Percentiles rank a stretch among this genome's conserved stretches.
Conservation (phyloP, 1,140 invertebrate species). For the Telenomus remus region DNA sequence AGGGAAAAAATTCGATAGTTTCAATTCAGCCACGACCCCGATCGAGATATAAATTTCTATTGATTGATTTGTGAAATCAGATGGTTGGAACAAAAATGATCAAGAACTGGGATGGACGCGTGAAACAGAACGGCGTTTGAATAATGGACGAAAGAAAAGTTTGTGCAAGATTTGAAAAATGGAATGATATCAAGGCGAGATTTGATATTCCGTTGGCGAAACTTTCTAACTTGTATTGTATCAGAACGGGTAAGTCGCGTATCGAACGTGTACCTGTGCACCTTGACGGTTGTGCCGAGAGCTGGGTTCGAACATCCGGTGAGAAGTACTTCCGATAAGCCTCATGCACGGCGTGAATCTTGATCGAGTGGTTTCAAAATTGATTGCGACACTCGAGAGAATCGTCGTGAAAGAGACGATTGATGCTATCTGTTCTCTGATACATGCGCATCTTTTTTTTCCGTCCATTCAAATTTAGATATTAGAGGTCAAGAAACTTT, state of each 20-base stretch:
- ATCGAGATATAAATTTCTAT: too few relatives aligned
- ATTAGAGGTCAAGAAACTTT: slow-evolving; percentile 1
- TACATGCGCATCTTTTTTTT: background rate
- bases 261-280: slow-evolving; percentile 41
- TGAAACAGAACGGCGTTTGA: background rate
- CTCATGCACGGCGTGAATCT: slow-evolving; percentile 36
- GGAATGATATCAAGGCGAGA: slow-evolving; percentile 22
- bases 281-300: slow-evolving; percentile 46
- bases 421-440: slow-evolving; percentile 21
- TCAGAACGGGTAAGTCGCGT: slow-evolving; percentile 32
- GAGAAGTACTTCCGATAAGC: slow-evolving; percentile 51
- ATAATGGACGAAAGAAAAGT: slow-evolving; percentile 14
- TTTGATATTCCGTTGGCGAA: slow-evolving; percentile 32
- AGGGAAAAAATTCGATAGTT: too few relatives aligned
- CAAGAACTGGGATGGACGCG: too few relatives aligned
- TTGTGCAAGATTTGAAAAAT: slow-evolving; percentile 17
- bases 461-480: background rate
- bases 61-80: too few relatives aligned
- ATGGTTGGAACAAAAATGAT: too few relatives aligned
- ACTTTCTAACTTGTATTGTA: slow-evolving; percentile 52
- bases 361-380: slow-evolving; percentile 49
- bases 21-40: too few relatives aligned
- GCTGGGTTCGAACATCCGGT: slow-evolving; percentile 41
- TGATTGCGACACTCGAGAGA: slow-evolving; percentile 43
- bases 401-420: slow-evolving; percentile 33